Evolutionary conservation across 2,888 invertebrate species (phyloP).

Genomic region (Anticlea derivata): DNA sequence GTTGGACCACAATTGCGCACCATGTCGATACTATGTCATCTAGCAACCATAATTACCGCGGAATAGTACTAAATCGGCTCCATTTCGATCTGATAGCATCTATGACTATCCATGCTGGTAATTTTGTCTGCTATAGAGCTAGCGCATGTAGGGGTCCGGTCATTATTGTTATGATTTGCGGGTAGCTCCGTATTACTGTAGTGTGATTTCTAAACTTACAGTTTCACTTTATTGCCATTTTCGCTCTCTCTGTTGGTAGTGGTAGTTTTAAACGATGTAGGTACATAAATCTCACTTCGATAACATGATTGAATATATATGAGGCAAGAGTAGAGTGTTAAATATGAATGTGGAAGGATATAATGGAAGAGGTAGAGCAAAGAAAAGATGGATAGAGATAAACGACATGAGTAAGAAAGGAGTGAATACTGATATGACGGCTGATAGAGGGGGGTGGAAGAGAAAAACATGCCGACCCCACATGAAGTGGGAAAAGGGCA

Average conservation of each 20-base stretch:
- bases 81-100: conserved; percentile 30
- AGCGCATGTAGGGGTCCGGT: conserved; percentile 40
- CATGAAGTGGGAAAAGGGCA: too few species aligned
- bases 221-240: conserved; percentile 30
- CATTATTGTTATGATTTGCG: conserved; percentile 32
- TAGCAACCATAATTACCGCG: conserved; percentile 31
- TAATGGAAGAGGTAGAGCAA: too few species aligned
- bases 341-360: too few species aligned
- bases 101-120: conserved; percentile 30
- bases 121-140: conserved; percentile 45
- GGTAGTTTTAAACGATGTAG: too few species aligned
- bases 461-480: too few species aligned
- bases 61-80: conserved; percentile 30
- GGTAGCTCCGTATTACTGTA: conserved; percentile 39
- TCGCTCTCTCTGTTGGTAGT: conserved; percentile 20
- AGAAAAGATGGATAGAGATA: too few species aligned
- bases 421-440: too few species aligned
- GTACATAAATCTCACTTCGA: too few species aligned
- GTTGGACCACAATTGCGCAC: conserved; percentile 18
- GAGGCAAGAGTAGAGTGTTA: too few species aligned
- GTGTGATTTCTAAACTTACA: conserved; percentile 35
- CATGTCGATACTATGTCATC: conserved; percentile 29
- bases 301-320: too few species aligned
- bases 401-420: too few species aligned
- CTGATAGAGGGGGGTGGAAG: too few species aligned